Conservation (phyloP, 2,797 vertebrate species). For the Takifugu rubripes region DNA sequence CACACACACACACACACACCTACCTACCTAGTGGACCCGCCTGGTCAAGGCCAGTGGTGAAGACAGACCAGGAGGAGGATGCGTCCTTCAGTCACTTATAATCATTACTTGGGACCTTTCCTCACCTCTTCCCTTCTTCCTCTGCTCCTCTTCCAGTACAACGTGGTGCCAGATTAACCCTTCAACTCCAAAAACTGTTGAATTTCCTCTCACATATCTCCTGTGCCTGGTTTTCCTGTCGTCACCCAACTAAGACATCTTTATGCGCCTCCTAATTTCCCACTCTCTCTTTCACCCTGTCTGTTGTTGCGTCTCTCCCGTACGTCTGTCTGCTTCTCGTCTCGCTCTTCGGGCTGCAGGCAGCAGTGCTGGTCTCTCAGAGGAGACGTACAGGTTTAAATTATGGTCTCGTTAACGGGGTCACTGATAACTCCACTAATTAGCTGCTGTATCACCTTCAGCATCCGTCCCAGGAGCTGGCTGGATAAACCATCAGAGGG, state of each 20-base stretch:
- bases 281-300: conserved; percentile 19
- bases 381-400: conserved; percentile 66
- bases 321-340: conserved; percentile 15
- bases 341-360: conserved; percentile 31
- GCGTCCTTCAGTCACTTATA: conserved; percentile 67
- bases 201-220: conserved; percentile 29
- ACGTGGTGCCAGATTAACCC: conserved; percentile 55
- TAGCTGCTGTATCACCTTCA: conserved; percentile 72
- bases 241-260: conserved; percentile 24
- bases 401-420: conserved; percentile 69
- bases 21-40: conserved; percentile 61
- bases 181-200: conserved; percentile 50
- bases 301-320: conserved; percentile 6
- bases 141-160: conserved; percentile 45
- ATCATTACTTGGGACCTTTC: conserved; percentile 57
- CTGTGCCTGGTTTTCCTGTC: conserved; percentile 18
- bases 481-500: conserved; percentile 21
- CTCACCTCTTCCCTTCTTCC: conserved; percentile 28
- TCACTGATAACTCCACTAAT: conserved; percentile 75
- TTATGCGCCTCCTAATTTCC: conserved; percentile 22
- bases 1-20: too few species aligned
- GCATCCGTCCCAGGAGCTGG: conserved; percentile 57
- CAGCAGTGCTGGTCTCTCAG: conserved; percentile 52
- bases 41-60: conserved; percentile 67
- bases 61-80: conserved; percentile 59